phyloP scores from a whole-genome alignment of 2,113 vertebrate species.

The Neomonachus schauinslandi region DNA sequence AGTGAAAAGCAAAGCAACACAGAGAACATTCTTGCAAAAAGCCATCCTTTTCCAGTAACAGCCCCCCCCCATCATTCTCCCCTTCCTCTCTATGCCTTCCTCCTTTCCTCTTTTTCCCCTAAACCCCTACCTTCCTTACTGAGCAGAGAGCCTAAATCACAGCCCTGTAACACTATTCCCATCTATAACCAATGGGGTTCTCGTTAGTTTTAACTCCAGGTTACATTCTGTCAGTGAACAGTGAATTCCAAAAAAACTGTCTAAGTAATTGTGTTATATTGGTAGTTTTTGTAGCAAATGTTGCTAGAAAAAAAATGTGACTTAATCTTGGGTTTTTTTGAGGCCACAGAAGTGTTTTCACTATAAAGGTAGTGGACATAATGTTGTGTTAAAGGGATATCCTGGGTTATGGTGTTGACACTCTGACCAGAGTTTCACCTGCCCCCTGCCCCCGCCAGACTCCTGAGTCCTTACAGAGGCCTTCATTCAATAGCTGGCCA shows the following conservation, averaged over 20 bases:
- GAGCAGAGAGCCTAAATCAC: background rate
- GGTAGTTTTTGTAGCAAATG: constrained; percentile 11
- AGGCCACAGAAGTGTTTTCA: background rate
- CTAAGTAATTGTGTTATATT: background rate
- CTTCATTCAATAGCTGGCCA: background rate
- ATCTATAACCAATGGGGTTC: background rate
- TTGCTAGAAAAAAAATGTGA: background rate
- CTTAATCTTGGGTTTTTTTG: background rate
- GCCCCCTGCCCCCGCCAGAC: no score
- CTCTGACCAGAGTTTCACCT: background rate
- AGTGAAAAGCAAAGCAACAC: background rate
- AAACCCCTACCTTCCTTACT: background rate
- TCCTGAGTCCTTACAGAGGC: background rate
- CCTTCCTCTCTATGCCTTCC: background rate
- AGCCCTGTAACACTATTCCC: background rate
- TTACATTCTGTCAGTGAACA: background rate
- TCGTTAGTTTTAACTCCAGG: background rate
- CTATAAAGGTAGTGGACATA: background rate
- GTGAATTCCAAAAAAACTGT: background rate
- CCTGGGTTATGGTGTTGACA: background rate
- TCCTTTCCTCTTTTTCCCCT: background rate
- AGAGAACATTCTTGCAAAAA: background rate
- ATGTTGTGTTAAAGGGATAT: background rate
- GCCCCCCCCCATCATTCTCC: background rate
- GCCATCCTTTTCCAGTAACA: background rate